Base-by-base conservation (phyloP, 2,888 invertebrate genomes). In the Leucoptera coffeella region DNA sequence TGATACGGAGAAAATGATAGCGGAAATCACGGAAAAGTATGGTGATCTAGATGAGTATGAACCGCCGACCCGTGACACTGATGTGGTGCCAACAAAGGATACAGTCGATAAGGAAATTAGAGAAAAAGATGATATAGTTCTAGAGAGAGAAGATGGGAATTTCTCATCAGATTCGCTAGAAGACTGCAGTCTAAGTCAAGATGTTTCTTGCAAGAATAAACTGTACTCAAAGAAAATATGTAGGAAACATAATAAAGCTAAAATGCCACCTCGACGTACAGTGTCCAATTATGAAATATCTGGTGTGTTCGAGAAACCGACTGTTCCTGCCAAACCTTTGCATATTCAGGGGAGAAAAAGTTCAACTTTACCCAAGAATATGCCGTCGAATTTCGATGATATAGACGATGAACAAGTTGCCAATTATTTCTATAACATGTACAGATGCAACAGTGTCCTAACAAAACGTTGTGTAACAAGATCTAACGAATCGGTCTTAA, bases 131-230 rank as follows among this genome's bases (percentile, higher is more conserved):
- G 58, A 62, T 33, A 38, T 43, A 1, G 47, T 46, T 9, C 14
- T 22, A 23, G 49, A 50, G 23, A 65, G 69, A 30, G 81, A 80
- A 1, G 81, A 81, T 23, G 81, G 78, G 0, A 83, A 82, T 40
- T 85, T 85, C 39, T 85, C 85, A 26, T 85, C 85, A 0, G 87
- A 87, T 55, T 85, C 85, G 1, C 52, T 87, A 27, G 86, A 87
- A 54, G 84, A 82, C 33, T 79, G 77, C 40, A 77, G 78, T 42
- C 50, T 78, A 0, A 74, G 73, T 35, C 64, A 73, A 39, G 74
- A 74, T 24, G 59, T 56, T 9, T 67, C 64, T 34, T 67, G 67
- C 35, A 54, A 69, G 38, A 73, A 69, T 30, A 73, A 73, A 41
- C 43, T 48, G 32, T 77, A 47, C 45, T 75, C 56, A 5, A 76